Base-by-base conservation (phyloP, 2,113 vertebrate genomes). In the Serinus canaria region DNA sequence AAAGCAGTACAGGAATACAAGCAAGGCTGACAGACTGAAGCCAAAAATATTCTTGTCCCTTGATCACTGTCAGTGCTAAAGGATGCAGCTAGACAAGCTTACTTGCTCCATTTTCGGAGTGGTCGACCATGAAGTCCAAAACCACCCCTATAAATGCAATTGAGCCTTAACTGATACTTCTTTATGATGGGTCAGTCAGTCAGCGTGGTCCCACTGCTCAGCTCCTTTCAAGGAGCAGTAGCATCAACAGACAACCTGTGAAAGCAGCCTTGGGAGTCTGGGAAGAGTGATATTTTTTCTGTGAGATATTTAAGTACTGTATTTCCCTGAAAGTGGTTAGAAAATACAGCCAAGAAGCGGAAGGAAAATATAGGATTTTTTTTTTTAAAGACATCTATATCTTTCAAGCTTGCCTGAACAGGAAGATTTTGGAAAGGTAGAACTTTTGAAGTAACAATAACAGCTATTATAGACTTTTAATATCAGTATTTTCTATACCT, bases 401-500 rank as follows among this genome's bases (percentile, higher is more conserved):
- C 78, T 95, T 84, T 93, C 75, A 93, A 81, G 58, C 43, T 76
- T 82, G 74, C 81, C 88, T 63, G 58, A 89, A 95, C 24, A 55
- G 74, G 50, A 82, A 91, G 73, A 55, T 37, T 88, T 75, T 49
- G 83, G 64, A 91, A 69, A 95, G 46, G 75, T 31, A 92, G 37
- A 33, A 59, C 41, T 76, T 87, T 21, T 30, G 62, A 88, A 92
- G 44, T 88, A 91, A 87, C 24, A 94, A 77, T 66, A 52, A 92
- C 56, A 72, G 43, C 64, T 43, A 84, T 96, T 77, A 77, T 72
- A 83, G 47, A 44, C 55, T 87, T 85, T 68, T 83, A 94, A 78
- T 68, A 87, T 12, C 52, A 88, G 43, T 77, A 94, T 83, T 95
- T 95, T 90, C 91, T 92, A 74, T 82, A 84, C 31, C 39, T 94